These are phyloP conservation scores for Callinectes sapidus DNA, from an alignment of 2,888 invertebrate species.

Conservation along the genomic window DNA sequence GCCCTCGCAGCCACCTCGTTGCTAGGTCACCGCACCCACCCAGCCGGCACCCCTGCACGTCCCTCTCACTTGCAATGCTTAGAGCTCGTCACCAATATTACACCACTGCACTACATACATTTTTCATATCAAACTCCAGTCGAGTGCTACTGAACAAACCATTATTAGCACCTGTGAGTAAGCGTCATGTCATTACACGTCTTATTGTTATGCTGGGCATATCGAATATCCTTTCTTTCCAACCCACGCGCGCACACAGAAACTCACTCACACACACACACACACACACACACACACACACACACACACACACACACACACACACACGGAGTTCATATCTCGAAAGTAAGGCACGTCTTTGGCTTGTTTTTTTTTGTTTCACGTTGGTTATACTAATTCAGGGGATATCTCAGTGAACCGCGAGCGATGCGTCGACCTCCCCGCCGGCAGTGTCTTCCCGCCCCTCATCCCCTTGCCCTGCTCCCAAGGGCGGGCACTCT, in stretches of 20 bases:
- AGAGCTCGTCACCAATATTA: background rate
- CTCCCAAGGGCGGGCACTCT: background rate
- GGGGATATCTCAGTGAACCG: background rate
- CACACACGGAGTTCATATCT: background rate
- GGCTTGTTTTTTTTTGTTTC: background rate
- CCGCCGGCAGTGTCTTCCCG: slow-evolving; percentile 6
- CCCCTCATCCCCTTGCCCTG: background rate
- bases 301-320: slow-evolving; percentile 23
- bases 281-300: slow-evolving; percentile 14
- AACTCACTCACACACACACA: background rate
- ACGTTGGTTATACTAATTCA: background rate
- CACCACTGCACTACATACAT: background rate
- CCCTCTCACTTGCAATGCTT: background rate
- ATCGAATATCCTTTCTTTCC: background rate
- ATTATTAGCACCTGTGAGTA: background rate
- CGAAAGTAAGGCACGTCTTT: background rate
- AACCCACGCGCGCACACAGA: background rate
- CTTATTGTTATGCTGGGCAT: background rate
- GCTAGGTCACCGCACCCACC: background rate
- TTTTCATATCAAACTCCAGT: background rate
- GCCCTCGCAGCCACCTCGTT: background rate
- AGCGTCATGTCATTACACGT: background rate
- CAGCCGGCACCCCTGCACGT: background rate
- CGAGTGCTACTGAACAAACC: background rate
- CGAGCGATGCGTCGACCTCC: background rate